Percentiles rank a stretch among this genome's conserved stretches.
Conservation (phyloP, 2,888 invertebrate genomes). For the Empis livida region DNA sequence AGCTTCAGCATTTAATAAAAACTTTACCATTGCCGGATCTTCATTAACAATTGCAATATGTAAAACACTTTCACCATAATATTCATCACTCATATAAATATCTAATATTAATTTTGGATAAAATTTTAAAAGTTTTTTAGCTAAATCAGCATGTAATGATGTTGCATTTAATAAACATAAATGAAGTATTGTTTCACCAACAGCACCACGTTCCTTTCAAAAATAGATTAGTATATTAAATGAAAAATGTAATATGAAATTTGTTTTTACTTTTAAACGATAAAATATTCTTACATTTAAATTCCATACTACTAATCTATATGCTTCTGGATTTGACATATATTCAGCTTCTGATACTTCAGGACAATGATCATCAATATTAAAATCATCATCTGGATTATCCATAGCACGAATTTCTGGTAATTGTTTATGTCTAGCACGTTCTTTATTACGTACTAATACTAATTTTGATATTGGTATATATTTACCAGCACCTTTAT, state of each 20-base stretch:
- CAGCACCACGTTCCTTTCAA: slow-evolving; percentile 73
- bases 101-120: slow-evolving; percentile 95
- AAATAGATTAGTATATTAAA: slow-evolving; percentile 14
- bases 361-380: slow-evolving; percentile 64
- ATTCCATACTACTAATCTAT: slow-evolving; percentile 84
- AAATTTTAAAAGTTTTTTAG: slow-evolving; percentile 76
- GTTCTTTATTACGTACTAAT: slow-evolving; percentile 71
- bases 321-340: slow-evolving; percentile 52
- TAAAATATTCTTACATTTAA: slow-evolving; percentile 45
- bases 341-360: slow-evolving; percentile 49
- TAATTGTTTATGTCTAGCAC: slow-evolving; percentile 65
- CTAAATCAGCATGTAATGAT: slow-evolving; percentile 82
- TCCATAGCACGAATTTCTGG: slow-evolving; percentile 66
- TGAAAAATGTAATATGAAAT: too few relatives aligned
- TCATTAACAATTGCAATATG: slow-evolving; percentile 98
- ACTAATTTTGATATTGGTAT: slow-evolving; percentile 84
- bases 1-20: slow-evolving; percentile 78
- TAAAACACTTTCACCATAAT: slow-evolving; percentile 91
- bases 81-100: slow-evolving; percentile 91
- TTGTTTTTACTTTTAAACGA: too few relatives aligned
- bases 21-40: slow-evolving; percentile 95
- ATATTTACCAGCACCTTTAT: slow-evolving; percentile 82
- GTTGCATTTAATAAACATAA: slow-evolving; percentile 86
- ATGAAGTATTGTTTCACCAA: slow-evolving; percentile 91
- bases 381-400: slow-evolving; percentile 74